Evolutionary conservation across 2,888 invertebrate species (phyloP).

Genomic region (Oasisia sp.): DNA sequence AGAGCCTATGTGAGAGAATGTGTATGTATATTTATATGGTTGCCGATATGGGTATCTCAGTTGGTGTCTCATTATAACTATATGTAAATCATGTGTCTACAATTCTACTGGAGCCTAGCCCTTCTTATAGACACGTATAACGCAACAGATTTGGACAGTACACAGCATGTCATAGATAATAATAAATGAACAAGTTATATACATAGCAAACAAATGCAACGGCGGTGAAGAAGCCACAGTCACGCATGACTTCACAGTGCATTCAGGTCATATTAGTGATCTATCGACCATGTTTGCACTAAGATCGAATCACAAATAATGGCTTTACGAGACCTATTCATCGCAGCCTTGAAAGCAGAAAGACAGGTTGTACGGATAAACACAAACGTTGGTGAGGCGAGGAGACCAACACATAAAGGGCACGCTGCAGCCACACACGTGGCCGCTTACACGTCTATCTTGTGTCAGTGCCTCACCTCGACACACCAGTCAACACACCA

Average conservation of each 20-base stretch:
- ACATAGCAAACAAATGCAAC: neutral
- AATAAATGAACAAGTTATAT: neutral
- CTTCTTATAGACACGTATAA: neutral
- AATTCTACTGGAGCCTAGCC: neutral
- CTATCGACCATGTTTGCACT: neutral
- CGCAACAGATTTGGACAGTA: neutral
- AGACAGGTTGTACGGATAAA: neutral
- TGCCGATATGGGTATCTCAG: no score
- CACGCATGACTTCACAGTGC: neutral
- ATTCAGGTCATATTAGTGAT: neutral
- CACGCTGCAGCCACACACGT: neutral
- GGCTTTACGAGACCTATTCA: neutral
- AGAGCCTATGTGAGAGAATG: no score
- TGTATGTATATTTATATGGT: no score
- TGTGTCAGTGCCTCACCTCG: neutral
- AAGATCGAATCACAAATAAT: neutral
- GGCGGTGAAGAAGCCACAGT: neutral
- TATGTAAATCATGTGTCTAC: neutral
- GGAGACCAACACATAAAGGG: neutral
- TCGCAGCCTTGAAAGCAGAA: neutral
- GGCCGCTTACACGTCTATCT: neutral
- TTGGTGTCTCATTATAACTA: no score
- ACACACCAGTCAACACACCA: neutral
- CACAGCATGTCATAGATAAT: neutral
- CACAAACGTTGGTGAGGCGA: neutral